Percentiles rank a stretch among this genome's conserved stretches.
Conservation (phyloP, 2,113 vertebrate genomes). For the Pluvianellus socialis region DNA sequence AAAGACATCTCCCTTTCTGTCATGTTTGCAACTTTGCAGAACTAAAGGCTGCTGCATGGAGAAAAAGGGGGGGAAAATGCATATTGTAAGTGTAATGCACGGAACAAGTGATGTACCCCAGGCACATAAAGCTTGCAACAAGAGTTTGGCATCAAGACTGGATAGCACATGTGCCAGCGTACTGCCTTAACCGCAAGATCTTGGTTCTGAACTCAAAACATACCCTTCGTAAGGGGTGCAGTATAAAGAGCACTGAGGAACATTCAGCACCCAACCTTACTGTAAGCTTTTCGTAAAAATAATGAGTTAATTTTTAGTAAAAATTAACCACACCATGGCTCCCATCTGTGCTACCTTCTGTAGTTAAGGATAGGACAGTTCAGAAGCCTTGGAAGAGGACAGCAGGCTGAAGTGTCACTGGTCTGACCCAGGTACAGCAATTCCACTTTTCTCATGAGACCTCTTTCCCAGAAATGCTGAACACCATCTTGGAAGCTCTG, state of each 20-base stretch:
- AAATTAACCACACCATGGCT: background rate
- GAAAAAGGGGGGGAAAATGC: background rate
- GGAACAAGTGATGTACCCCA: background rate
- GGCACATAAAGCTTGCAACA: background rate
- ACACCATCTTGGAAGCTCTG: slow-evolving; percentile 44
- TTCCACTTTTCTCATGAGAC: slow-evolving; percentile 15
- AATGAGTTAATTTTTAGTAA: background rate
- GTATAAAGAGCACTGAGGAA: background rate
- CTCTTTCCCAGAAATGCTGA: slow-evolving; percentile 48
- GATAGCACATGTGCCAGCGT: background rate
- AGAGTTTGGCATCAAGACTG: background rate
- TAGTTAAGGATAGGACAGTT: background rate
- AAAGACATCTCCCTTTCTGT: background rate
- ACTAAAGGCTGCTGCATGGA: background rate
- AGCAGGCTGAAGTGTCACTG: background rate
- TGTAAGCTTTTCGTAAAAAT: background rate
- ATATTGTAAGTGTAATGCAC: background rate
- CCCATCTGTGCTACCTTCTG: background rate
- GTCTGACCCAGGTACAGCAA: background rate
- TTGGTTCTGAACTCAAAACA: background rate
- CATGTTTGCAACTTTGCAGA: background rate
- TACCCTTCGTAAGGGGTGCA: background rate
- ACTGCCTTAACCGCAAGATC: background rate
- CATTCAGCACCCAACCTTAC: background rate
- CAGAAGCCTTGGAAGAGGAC: background rate